phyloP scores from a whole-genome alignment of 2,888 invertebrate genomes.

The Spodoptera littoralis region DNA sequence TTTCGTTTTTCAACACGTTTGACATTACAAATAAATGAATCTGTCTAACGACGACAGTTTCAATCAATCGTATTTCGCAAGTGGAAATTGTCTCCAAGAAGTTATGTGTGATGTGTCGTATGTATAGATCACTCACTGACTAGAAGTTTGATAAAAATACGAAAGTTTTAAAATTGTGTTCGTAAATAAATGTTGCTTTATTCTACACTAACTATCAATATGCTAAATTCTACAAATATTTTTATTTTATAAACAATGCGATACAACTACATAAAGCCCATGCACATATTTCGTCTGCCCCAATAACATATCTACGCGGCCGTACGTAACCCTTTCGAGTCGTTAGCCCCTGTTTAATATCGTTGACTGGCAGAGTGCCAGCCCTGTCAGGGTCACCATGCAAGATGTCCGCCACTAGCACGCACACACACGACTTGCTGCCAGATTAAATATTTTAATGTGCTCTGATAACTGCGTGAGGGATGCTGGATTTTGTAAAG shows the following conservation, averaged over 20 bases:
- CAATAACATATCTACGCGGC: constrained; percentile 16
- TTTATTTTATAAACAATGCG: not conserved
- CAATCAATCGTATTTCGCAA: too few species aligned
- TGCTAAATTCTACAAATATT: too few species aligned
- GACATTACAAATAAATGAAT: too few species aligned
- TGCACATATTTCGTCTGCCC: constrained; percentile 1
- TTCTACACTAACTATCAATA: too few species aligned
- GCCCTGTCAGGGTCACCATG: constrained; percentile 28
- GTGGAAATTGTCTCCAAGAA: too few species aligned
- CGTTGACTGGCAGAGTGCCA: constrained; percentile 34
- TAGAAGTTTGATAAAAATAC: too few species aligned
- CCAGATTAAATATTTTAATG: constrained; percentile 45
- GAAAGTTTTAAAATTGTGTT: too few species aligned
- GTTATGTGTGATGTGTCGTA: too few species aligned
- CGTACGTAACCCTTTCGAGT: constrained; percentile 49
- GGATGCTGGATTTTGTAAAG: constrained; percentile 16
- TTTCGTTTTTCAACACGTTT: too few species aligned
- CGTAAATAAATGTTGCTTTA: too few species aligned
- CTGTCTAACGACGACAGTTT: too few species aligned
- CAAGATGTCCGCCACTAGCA: constrained; percentile 18
- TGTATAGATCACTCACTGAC: too few species aligned
- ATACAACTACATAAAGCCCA: not conserved
- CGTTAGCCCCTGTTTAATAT: constrained; percentile 49
- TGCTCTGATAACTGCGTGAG: constrained; percentile 32
- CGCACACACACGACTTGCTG: constrained; percentile 11